Evolutionary conservation across 2,113 vertebrate species (phyloP).

Genomic region (Ahaetulla prasina): DNA sequence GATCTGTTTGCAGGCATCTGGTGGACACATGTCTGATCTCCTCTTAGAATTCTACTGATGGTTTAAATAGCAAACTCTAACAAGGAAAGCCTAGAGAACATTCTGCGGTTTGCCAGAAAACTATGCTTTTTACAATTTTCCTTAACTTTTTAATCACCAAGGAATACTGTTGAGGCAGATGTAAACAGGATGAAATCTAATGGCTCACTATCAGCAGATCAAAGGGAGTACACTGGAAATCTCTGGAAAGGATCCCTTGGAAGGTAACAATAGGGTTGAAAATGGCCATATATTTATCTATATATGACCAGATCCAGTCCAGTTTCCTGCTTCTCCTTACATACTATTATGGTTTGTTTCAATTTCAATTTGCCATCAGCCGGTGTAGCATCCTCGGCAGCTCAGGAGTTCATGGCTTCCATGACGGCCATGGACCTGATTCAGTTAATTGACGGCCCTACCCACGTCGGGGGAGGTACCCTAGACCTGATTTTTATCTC

Average conservation of each 20-base stretch:
- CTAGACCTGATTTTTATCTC: too few species aligned
- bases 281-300: not conserved
- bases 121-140: slow-evolving; percentile 62
- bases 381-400: too few species aligned
- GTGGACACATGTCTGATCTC: slow-evolving; percentile 82
- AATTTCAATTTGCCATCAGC: too few species aligned
- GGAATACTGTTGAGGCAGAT: slow-evolving; percentile 37
- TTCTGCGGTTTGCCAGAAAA: slow-evolving; percentile 71
- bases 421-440: too few species aligned
- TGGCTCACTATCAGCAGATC: not conserved
- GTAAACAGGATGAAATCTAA: not conserved
- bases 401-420: too few species aligned
- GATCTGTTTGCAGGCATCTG: slow-evolving; percentile 75
- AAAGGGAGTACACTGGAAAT: slow-evolving; percentile 1
- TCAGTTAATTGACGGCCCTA: too few species aligned
- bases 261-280: not conserved
- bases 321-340: not conserved
- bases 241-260: not conserved
- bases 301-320: not conserved
- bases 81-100: slow-evolving; percentile 71
- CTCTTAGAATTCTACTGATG: slow-evolving; percentile 66
- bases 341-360: not conserved
- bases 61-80: slow-evolving; percentile 71
- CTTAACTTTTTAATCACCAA: slow-evolving; percentile 55
- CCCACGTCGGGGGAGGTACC: too few species aligned